Evolutionary conservation across 2,113 vertebrate genomes (phyloP).

Genomic region (cattle (Bos taurus)): ARS-UCD2.0 NC_037335.1:74833501-74834000

Average conservation of each 20-base stretch:
- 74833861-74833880: background rate
- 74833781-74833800: background rate
- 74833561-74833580: background rate
- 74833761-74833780: background rate
- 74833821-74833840: background rate
- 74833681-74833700: background rate
- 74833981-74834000: background rate
- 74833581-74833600: background rate
- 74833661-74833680: background rate
- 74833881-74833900: background rate
- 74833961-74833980: rapidly evolving
- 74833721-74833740: background rate
- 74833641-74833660: background rate
- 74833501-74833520: background rate
- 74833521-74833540: background rate
- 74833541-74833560: background rate
- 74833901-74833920: background rate
- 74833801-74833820: background rate
- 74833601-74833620: background rate
- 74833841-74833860: background rate
- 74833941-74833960: background rate
- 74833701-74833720: background rate
- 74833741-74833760: background rate
- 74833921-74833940: rapidly evolving
- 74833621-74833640: background rate